A percentile compares a stretch with the other conserved stretches of the same genome.
phyloP scores from a whole-genome alignment of 2,888 invertebrate species.

The Carterocephalus palaemon region DNA sequence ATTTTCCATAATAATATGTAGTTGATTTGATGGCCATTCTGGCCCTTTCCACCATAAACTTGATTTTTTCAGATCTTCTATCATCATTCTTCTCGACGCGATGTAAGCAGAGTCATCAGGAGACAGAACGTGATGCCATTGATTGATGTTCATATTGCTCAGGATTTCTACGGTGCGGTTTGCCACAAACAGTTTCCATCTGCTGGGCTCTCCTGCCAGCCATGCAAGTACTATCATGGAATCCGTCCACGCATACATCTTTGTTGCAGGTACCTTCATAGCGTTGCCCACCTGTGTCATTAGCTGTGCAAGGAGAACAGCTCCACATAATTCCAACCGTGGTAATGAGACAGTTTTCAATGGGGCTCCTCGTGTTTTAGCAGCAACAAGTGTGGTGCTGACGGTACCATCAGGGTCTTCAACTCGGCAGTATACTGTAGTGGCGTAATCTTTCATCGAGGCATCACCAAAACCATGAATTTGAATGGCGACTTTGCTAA shows the following conservation, averaged over 20 bases:
- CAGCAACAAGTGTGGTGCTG: too few relatives aligned
- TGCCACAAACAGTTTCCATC: constrained; percentile 30
- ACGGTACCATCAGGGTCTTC: too few relatives aligned
- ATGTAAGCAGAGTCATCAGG: constrained; percentile 35
- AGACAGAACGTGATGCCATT: constrained; percentile 27
- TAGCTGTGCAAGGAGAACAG: constrained; percentile 16
- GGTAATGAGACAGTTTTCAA: not conserved
- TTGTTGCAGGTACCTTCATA: not conserved
- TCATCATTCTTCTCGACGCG: not conserved
- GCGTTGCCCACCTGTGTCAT: constrained; percentile 6
- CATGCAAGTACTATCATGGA: constrained; percentile 11
- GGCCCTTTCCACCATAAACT: constrained; percentile 5
- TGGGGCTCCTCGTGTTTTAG: too few relatives aligned
- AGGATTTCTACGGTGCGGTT: constrained; percentile 32
- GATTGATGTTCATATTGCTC: constrained; percentile 10
- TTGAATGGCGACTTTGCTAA: constrained; percentile 10
- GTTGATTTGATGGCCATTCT: too few relatives aligned
- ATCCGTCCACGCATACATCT: constrained; percentile 7
- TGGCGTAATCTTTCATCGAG: constrained; percentile 23
- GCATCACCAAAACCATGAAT: constrained; percentile 26
- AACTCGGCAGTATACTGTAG: constrained; percentile 27
- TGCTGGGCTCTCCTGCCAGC: constrained; percentile 18
- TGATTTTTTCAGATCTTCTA: not conserved
- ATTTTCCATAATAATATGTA: too few relatives aligned
- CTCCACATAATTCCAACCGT: constrained; percentile 7